Percentiles rank a stretch among this genome's conserved stretches.
Conservation (phyloP, 2,113 vertebrate species). For the Platichthys flesus region DNA sequence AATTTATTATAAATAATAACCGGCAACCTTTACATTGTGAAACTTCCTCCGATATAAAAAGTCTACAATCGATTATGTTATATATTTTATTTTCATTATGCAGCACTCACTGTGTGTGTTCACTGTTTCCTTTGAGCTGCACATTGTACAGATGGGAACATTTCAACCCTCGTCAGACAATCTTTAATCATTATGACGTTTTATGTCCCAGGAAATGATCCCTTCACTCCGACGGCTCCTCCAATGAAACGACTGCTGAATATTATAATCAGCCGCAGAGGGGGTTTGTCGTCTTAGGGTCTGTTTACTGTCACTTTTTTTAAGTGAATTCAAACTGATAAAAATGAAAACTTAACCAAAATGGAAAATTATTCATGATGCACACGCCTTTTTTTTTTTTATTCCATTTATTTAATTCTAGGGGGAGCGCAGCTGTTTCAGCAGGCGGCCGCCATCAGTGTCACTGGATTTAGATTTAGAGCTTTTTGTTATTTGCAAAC, state of each 20-base stretch:
- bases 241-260: neutral
- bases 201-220: neutral
- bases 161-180: neutral
- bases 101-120: too few relatives aligned
- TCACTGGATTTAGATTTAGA: slow-evolving; percentile 11
- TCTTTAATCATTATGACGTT: neutral
- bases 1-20: too few relatives aligned
- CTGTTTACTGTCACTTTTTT: neutral
- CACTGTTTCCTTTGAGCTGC: too few relatives aligned
- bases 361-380: slow-evolving; percentile 14
- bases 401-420: slow-evolving; percentile 19
- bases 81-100: neutral
- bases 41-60: too few relatives aligned
- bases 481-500: slow-evolving; percentile 39
- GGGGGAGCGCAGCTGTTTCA: slow-evolving; percentile 45
- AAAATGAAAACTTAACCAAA: slow-evolving; percentile 9
- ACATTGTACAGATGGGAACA: neutral
- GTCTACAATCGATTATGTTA: neutral
- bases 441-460: slow-evolving; percentile 32
- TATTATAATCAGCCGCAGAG: neutral
- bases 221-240: neutral
- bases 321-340: neutral
- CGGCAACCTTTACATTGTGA: too few relatives aligned
- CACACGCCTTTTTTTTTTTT: slow-evolving; percentile 8
- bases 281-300: neutral